Evolutionary conservation across 2,797 vertebrate genomes (phyloP).

Genomic region (Phyllotis vaccarum): DNA sequence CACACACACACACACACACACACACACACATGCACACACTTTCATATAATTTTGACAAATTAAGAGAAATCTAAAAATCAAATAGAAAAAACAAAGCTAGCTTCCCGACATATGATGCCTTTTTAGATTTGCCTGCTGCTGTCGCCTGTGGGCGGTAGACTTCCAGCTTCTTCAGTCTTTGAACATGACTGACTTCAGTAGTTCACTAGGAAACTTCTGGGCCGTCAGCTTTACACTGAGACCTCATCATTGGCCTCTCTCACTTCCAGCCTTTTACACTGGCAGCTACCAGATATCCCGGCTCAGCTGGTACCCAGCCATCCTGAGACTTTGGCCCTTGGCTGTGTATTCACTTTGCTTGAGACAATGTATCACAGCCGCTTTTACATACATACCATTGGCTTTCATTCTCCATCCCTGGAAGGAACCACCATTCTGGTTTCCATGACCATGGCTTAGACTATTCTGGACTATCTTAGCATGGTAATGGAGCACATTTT

Average conservation of each 20-base stretch:
- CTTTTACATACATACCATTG: not conserved
- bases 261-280: not conserved
- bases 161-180: not conserved
- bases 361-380: not conserved
- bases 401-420: not conserved
- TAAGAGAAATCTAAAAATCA: not conserved
- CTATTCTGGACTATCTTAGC: not conserved
- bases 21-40: not conserved
- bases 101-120: too few species aligned
- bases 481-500: not conserved
- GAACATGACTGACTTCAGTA: not conserved
- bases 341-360: not conserved
- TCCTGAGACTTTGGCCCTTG: not conserved
- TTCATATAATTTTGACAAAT: not conserved
- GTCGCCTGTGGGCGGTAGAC: too few species aligned
- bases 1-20: not conserved
- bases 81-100: not conserved
- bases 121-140: not conserved
- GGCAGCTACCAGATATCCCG: not conserved
- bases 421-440: not conserved
- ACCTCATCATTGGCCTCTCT: not conserved
- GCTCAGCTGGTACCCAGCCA: not conserved
- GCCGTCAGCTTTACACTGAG: too few species aligned
- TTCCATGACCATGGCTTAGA: not conserved
- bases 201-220: not conserved